phyloP scores from a whole-genome alignment of 2,888 invertebrate species.

The Drosophila villosipedis region DNA sequence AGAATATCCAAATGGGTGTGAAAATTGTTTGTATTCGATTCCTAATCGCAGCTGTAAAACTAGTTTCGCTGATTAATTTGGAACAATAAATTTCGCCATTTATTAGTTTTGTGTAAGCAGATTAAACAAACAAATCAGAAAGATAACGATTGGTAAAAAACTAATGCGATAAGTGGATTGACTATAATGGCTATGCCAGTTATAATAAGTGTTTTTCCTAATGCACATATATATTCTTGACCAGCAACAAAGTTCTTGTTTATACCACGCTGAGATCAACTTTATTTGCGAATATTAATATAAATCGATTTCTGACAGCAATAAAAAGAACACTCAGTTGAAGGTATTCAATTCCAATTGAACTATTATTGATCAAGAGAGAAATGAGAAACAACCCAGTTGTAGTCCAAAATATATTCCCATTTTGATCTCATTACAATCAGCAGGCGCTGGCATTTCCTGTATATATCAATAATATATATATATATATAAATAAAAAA shows the following conservation, averaged over 20 bases:
- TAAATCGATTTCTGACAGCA: background rate
- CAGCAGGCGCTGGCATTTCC: background rate
- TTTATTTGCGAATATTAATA: background rate
- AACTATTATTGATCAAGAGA: background rate
- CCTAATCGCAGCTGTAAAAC: background rate
- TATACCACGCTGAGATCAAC: background rate
- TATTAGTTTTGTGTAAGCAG: background rate
- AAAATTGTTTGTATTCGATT: background rate
- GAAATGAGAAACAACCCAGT: too few relatives aligned
- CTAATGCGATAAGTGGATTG: background rate
- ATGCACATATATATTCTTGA: background rate
- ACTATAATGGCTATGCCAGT: too few relatives aligned
- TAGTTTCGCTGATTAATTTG: background rate
- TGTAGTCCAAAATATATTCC: background rate
- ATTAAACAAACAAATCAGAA: background rate
- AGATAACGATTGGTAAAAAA: background rate
- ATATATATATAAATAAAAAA: background rate
- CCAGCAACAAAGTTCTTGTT: background rate
- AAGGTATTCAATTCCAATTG: background rate
- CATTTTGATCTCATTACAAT: background rate
- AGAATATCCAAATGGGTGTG: too few relatives aligned
- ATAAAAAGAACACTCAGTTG: background rate
- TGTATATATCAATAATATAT: background rate
- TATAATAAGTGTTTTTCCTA: background rate
- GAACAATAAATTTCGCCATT: background rate